Evolutionary conservation across 2,888 invertebrate species (phyloP).

Genomic region (Parnassius orleans): DNA sequence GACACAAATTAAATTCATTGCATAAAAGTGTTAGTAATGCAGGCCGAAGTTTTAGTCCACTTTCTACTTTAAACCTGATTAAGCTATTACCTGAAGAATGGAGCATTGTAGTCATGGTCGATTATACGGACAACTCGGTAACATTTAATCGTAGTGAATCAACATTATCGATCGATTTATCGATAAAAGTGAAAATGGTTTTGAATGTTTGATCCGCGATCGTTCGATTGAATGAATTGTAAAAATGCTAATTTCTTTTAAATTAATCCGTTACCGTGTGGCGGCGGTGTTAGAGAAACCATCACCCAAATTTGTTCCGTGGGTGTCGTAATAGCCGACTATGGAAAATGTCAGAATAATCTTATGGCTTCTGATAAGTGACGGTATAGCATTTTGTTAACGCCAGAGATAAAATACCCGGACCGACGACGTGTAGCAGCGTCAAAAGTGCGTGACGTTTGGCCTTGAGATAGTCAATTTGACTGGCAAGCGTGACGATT

Average conservation of each 20-base stretch:
- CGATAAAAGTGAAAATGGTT: slow-evolving; percentile 62
- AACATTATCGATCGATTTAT: slow-evolving; percentile 58
- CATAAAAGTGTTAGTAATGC: slow-evolving; percentile 50
- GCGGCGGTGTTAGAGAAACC: too few relatives aligned
- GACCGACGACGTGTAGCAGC: too few relatives aligned
- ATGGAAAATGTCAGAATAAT: too few relatives aligned
- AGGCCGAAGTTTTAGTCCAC: slow-evolving; percentile 42
- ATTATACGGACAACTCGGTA: slow-evolving; percentile 45
- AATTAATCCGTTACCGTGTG: not conserved
- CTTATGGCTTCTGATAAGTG: too few relatives aligned
- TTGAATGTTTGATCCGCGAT: slow-evolving; percentile 39
- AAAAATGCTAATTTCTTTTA: slow-evolving; percentile 17
- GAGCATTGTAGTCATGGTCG: slow-evolving; percentile 56
- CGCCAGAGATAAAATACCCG: too few relatives aligned
- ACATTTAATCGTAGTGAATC: slow-evolving; percentile 58
- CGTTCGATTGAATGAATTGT: slow-evolving; percentile 2
- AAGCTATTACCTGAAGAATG: slow-evolving; percentile 64
- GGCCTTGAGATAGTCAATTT: too few relatives aligned
- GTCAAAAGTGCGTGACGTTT: too few relatives aligned
- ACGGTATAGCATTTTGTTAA: too few relatives aligned
- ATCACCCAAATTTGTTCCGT: too few relatives aligned
- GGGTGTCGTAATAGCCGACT: too few relatives aligned
- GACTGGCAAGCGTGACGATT: too few relatives aligned
- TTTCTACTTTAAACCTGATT: slow-evolving; percentile 67
- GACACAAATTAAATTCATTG: slow-evolving; percentile 41